Evolutionary conservation across 2,113 vertebrate genomes (phyloP).

Genomic region (Anas platyrhynchos): DNA sequence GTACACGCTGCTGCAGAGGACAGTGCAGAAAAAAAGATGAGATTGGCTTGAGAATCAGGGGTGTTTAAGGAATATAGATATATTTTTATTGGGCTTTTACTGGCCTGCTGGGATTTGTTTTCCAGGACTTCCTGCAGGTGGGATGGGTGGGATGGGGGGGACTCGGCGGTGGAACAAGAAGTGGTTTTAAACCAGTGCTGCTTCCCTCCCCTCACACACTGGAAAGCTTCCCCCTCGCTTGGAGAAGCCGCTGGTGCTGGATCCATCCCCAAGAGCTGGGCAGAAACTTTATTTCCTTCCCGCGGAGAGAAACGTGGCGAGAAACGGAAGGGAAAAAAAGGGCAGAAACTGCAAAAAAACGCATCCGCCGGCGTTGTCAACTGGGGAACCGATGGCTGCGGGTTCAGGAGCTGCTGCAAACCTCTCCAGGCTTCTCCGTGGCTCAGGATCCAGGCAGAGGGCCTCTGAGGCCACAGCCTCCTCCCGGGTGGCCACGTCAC

Average conservation of each 20-base stretch:
- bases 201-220: background rate
- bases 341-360: background rate
- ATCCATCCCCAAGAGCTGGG: accelerated
- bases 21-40: background rate
- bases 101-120: background rate
- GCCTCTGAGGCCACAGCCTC: background rate
- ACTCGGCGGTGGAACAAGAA: background rate
- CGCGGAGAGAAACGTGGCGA: accelerated
- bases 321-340: background rate
- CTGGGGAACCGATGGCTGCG: background rate
- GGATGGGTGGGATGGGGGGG: background rate
- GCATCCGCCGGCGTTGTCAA: accelerated
- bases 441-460: background rate
- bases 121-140: background rate
- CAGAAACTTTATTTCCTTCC: background rate
- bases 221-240: background rate
- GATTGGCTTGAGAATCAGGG: background rate
- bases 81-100: background rate
- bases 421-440: accelerated
- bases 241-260: background rate
- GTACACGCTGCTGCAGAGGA: background rate
- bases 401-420: background rate
- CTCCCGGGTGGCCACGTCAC: background rate
- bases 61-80: background rate
- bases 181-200: background rate